Evolutionary conservation across 2,113 vertebrate genomes (phyloP), one percentile per base, ranked within the genome.

Genomic region (Triplophysa tibetana): DNA sequence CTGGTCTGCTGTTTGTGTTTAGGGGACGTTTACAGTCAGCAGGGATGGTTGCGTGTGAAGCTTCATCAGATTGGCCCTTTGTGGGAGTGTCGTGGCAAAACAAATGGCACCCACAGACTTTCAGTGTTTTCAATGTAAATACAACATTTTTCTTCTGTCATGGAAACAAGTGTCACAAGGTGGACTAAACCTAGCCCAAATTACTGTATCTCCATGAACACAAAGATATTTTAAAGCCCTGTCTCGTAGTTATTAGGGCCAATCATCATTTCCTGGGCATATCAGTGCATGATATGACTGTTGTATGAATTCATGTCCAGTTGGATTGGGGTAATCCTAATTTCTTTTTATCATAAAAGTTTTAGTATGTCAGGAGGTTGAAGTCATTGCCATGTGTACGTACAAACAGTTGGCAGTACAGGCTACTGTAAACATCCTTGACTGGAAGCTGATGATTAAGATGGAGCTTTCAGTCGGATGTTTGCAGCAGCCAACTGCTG

Each of bases 371-470:
- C 19, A 75, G 45, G 29, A 62, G 16, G 14, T 70, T 58, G 41
- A 3, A 54, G 50, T 63, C 41, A 33, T 29, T 10, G 12, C 43
- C 16, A 63, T 43, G 33, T 43, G 63, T 58, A 23, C 16, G 3
- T 38, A 8, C 12, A 78, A 72, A 76, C 13, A 69, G 83, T 89
- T 93, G 90, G 91, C 90, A 91, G 90, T 92, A 87, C 16, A 91
- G 95, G 97, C 95, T 90, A 91, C 95, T 98, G 97, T 98, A 98
- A 98, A 98, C 97, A 98, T 97, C 96, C 95, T 98, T 96, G 96
- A 98, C 97, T 98, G 97, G 96, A 98, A 98, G 96, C 96, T 98
- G 93, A 92, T 94, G 90, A 91, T 91, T 56, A 85, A 88, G 87
- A 91, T 87, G 79, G 92, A 92, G 96, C 97, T 98, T 98, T 98